A percentile compares a stretch with the other conserved stretches of the same genome.
These are phyloP conservation scores for Quadroppia sp. DNA, from an alignment of 2,888 invertebrate species.

Conservation along the genomic window DNA sequence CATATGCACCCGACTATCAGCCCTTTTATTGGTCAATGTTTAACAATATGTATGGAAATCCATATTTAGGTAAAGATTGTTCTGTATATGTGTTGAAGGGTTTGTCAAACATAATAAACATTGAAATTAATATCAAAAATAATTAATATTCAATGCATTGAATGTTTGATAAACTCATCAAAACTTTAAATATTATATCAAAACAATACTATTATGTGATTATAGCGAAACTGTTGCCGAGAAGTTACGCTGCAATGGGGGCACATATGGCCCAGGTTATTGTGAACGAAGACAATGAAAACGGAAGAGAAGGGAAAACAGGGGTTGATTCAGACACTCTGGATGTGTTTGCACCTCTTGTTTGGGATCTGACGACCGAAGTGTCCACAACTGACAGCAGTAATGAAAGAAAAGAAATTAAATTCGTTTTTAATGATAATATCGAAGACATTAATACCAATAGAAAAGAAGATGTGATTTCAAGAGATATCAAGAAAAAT, in stretches of 20 bases:
- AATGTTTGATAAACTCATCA: too few species aligned
- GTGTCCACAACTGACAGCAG: background rate
- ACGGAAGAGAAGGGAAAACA: too few species aligned
- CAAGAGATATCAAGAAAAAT: too few species aligned
- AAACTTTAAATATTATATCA: too few species aligned
- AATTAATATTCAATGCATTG: too few species aligned
- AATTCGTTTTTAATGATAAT: background rate
- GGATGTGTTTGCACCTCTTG: background rate
- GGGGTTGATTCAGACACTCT: background rate
- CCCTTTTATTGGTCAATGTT: background rate
- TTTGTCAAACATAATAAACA: too few species aligned
- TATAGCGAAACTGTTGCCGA: background rate
- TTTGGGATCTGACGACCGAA: background rate
- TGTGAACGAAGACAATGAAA: background rate
- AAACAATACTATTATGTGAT: too few species aligned
- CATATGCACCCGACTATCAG: too few species aligned
- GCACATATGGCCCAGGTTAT: background rate
- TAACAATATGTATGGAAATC: background rate
- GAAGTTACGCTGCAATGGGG: background rate
- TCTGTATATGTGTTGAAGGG: too few species aligned
- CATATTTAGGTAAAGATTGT: too few species aligned
- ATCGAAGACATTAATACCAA: background rate
- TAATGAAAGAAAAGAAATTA: background rate
- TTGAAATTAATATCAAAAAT: too few species aligned
- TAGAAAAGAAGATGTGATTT: too few species aligned